Conservation (phyloP, 1,140 invertebrate genomes). For the Penaeus japonicus region DNA sequence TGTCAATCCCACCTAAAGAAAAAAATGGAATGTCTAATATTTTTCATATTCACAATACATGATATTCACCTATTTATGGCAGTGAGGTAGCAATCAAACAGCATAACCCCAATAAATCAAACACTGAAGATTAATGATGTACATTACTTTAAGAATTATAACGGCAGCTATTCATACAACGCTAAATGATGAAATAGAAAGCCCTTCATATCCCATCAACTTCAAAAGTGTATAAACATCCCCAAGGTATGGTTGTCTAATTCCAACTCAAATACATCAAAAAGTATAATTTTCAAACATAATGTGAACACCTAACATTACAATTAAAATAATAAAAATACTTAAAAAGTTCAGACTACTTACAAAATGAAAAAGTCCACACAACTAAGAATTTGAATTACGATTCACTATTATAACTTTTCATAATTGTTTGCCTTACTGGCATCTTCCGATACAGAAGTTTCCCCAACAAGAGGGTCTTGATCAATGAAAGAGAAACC, state of each 20-base stretch:
- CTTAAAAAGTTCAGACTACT: too few species aligned
- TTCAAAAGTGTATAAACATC: too few species aligned
- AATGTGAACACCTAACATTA: too few species aligned
- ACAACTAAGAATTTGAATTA: background rate
- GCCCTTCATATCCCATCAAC: too few species aligned
- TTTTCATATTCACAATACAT: background rate
- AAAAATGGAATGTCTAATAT: background rate
- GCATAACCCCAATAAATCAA: background rate
- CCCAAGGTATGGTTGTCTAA: too few species aligned
- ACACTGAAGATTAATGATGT: background rate
- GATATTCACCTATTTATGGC: background rate
- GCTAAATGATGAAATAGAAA: too few species aligned
- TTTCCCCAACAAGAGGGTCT: slow-evolving; percentile 27
- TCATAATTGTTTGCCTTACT: background rate
- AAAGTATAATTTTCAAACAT: too few species aligned
- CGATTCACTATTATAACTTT: background rate
- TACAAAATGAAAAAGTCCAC: too few species aligned
- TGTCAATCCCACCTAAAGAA: background rate
- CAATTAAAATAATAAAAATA: too few species aligned
- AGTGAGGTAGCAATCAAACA: background rate
- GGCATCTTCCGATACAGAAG: background rate
- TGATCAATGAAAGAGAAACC: slow-evolving; percentile 58
- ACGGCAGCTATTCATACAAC: background rate
- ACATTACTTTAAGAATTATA: background rate
- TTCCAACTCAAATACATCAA: too few species aligned